Evolutionary conservation across 1,140 invertebrate genomes (phyloP).

Genomic region (Caenorhabditis latens): DNA sequence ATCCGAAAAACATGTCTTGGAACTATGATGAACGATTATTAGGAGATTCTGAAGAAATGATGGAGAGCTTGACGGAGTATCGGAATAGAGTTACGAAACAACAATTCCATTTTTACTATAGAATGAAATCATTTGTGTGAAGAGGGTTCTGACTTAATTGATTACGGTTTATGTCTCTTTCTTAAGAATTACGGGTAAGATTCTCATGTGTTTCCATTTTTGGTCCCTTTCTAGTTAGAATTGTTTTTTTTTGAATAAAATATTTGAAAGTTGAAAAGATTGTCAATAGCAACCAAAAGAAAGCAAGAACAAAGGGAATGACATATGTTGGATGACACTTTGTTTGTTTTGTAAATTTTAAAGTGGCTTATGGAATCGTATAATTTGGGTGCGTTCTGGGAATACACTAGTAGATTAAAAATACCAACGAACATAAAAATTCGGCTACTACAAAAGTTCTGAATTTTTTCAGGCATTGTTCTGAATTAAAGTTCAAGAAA

Average conservation of each 20-base stretch:
- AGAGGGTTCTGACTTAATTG: background rate
- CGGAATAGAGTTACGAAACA: slow-evolving; percentile 17
- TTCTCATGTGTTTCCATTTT: background rate
- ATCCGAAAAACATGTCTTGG: slow-evolving; percentile 47
- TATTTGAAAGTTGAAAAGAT: background rate
- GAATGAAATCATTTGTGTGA: slow-evolving; percentile 37
- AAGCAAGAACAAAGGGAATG: background rate
- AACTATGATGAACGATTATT: slow-evolving; percentile 39
- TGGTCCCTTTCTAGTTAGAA: background rate
- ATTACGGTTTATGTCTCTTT: background rate
- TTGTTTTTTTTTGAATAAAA: background rate
- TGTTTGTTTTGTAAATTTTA: too few species aligned
- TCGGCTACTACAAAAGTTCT: too few species aligned
- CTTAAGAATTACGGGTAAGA: background rate
- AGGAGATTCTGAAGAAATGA: slow-evolving; percentile 41
- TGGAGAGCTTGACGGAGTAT: slow-evolving; percentile 3
- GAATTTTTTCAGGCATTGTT: too few species aligned
- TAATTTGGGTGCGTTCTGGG: too few species aligned
- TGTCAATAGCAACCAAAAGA: slow-evolving; percentile 6
- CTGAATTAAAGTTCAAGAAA: too few species aligned
- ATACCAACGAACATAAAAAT: too few species aligned
- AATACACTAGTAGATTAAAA: too few species aligned
- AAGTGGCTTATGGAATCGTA: too few species aligned
- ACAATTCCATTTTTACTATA: slow-evolving; percentile 27
- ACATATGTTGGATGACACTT: background rate